Base-by-base conservation (phyloP, 2,888 invertebrate genomes). In the Ditylenchus weischeri region DNA sequence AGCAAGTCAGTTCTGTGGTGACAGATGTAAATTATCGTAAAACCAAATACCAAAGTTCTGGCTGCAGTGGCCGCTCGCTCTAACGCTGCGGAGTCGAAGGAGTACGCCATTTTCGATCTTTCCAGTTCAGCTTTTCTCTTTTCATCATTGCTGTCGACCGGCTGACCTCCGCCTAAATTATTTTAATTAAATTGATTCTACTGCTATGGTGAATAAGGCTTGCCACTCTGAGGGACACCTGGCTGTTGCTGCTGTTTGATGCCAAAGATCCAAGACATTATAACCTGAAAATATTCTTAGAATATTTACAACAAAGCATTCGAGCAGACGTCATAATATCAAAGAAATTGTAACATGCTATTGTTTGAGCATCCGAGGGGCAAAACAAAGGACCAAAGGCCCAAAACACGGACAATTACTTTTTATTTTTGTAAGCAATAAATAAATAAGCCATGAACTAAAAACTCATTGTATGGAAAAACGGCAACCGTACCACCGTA, bases 1-100 rank as follows among this genome's bases (percentile, higher is more conserved):
- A 54, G 10, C 4, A 54, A 10, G 29, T 54, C 2, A 2, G 29
- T 29, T 29, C 5, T 3, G 2, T 6, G 1, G 2, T 10, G 54
- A 54, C 2, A 54, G 23, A 19, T 50, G 6, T 5, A 50, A 50
- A 50, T 21, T 19, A 19, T n/a, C n/a, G 21, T 4, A 11, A 54
- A 54, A 54, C 10, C n/a, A 21, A 6, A 54, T 54, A 54, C 54
- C 71, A 98, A 87, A 61, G 94, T 92, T 83, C 90, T 91, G 5
- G 98, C 98, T 7, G 98, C 96, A 82, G 90, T 89, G 0, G 98
- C 98, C 15, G 98, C 98, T 82, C 96, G 88, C 86, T 99, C 98
- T 76, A 99, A 85, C 10, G 98, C 98, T 62, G 92, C 90, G 0
- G 98, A 98, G 86, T 99, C 98, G 78, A 88, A 88, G 15, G 85